Evolutionary conservation across 2,797 vertebrate species (phyloP).

Genomic region (Tenualosa thibaudeaui): DNA sequence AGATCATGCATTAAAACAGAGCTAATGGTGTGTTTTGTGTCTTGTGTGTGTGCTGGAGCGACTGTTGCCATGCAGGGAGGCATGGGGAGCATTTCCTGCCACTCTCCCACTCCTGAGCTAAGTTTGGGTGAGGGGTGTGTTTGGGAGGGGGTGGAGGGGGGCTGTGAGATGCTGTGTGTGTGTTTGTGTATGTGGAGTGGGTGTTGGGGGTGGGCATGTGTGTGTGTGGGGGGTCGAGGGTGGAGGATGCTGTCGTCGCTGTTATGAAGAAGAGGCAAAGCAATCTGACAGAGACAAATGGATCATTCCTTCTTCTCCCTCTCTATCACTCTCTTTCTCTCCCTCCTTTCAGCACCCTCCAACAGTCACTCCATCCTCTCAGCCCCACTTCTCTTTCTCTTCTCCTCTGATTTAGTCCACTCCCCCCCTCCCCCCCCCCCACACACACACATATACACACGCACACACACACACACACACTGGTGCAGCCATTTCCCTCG

Average conservation of each 20-base stretch:
- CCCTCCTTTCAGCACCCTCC: neutral
- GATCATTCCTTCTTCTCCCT: conserved; percentile 63
- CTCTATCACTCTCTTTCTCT: conserved; percentile 52
- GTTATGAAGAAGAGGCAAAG: conserved; percentile 77
- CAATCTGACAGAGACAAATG: conserved; percentile 81
- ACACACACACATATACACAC: neutral
- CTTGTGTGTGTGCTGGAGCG: conserved; percentile 39
- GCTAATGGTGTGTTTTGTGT: neutral
- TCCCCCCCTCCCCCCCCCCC: neutral
- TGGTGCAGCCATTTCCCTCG: neutral
- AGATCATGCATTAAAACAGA: conserved; percentile 18
- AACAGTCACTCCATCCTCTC: conserved; percentile 4
- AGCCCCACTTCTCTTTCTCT: neutral
- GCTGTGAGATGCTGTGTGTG: neutral
- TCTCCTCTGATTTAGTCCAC: conserved; percentile 13
- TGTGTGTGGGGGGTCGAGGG: conserved; percentile 48
- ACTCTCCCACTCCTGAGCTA: neutral
- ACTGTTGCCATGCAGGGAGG: neutral
- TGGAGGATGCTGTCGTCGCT: conserved; percentile 65
- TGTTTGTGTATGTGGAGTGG: conserved; percentile 38
- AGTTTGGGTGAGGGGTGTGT: neutral
- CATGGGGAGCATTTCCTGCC: neutral
- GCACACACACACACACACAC: too few relatives aligned
- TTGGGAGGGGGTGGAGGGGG: too few relatives aligned
- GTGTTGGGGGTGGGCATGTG: conserved; percentile 49